Evolutionary conservation across 2,888 invertebrate species (phyloP).

Genomic region (Drosophila crucigera): DNA sequence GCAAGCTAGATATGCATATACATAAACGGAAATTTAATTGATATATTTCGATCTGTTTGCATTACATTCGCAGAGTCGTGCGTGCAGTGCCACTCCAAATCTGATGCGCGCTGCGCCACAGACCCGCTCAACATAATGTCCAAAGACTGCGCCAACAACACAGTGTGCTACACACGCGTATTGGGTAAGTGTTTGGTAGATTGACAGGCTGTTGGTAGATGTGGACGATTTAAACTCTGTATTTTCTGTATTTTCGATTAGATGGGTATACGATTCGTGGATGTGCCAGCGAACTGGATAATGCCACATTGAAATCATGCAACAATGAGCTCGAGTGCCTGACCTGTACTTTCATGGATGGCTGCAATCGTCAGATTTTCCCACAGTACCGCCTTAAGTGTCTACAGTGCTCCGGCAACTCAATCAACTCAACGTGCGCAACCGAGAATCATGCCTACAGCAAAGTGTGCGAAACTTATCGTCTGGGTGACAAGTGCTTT

Average conservation of each 20-base stretch:
- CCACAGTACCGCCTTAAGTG: slow-evolving; percentile 80
- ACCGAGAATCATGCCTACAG: slow-evolving; percentile 63
- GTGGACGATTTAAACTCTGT: neutral
- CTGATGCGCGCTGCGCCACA: slow-evolving; percentile 79
- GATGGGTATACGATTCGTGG: slow-evolving; percentile 83
- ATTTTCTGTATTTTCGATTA: slow-evolving; percentile 18
- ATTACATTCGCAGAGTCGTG: slow-evolving; percentile 72
- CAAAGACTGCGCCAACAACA: slow-evolving; percentile 73
- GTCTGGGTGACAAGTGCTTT: slow-evolving; percentile 81
- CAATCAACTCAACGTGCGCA: slow-evolving; percentile 76
- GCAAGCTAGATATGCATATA: no score
- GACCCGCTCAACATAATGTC: slow-evolving; percentile 74
- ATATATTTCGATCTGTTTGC: neutral
- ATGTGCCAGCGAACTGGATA: slow-evolving; percentile 79
- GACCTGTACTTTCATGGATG: slow-evolving; percentile 73
- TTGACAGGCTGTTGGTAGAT: neutral
- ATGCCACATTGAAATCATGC: slow-evolving; percentile 65
- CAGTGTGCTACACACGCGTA: slow-evolving; percentile 78
- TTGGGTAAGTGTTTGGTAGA: slow-evolving; percentile 58
- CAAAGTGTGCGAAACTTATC: slow-evolving; percentile 76
- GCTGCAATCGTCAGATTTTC: slow-evolving; percentile 82
- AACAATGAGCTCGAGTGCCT: slow-evolving; percentile 81
- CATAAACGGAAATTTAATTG: neutral
- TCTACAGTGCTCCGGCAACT: slow-evolving; percentile 79
- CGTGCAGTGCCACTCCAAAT: slow-evolving; percentile 81